A percentile compares a stretch with the other conserved stretches of the same genome.
These are phyloP conservation scores for Matsumyia berberina DNA, from an alignment of 2,888 invertebrate species.

Conservation along the genomic window DNA sequence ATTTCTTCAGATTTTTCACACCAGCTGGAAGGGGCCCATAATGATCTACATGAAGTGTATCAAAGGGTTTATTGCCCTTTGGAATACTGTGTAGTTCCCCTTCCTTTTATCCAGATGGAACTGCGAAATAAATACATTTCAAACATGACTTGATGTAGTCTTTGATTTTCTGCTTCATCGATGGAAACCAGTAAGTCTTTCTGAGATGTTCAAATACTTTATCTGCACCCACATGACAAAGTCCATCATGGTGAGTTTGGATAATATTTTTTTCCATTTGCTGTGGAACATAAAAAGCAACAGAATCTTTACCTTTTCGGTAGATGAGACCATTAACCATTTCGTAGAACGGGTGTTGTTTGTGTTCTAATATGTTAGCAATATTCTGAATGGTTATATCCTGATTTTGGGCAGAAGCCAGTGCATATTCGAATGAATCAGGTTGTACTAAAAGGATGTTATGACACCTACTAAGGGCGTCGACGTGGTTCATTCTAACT, in stretches of 20 bases:
- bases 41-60: not conserved
- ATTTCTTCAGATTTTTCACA: not conserved
- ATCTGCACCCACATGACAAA: slow-evolving; percentile 79
- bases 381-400: slow-evolving; percentile 74
- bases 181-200: slow-evolving; percentile 78
- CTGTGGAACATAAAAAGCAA: slow-evolving; percentile 35
- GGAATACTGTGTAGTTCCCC: not conserved
- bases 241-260: slow-evolving; percentile 76
- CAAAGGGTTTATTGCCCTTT: not conserved
- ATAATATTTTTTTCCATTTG: slow-evolving; percentile 71
- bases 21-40: not conserved
- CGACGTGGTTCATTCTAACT: slow-evolving; percentile 78
- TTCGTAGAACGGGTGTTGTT: slow-evolving; percentile 40
- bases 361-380: slow-evolving; percentile 61
- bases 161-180: slow-evolving; percentile 54
- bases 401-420: slow-evolving; percentile 39
- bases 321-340: slow-evolving; percentile 62
- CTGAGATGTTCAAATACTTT: slow-evolving; percentile 78
- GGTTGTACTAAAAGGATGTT: slow-evolving; percentile 27
- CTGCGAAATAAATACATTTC: not conserved
- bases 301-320: slow-evolving; percentile 29
- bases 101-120: not conserved
- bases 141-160: slow-evolving; percentile 78
- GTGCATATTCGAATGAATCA: slow-evolving; percentile 46
- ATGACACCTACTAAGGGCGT: slow-evolving; percentile 78